phyloP scores from a whole-genome alignment of 1,140 invertebrate genomes.

The Dryas iulia region DNA sequence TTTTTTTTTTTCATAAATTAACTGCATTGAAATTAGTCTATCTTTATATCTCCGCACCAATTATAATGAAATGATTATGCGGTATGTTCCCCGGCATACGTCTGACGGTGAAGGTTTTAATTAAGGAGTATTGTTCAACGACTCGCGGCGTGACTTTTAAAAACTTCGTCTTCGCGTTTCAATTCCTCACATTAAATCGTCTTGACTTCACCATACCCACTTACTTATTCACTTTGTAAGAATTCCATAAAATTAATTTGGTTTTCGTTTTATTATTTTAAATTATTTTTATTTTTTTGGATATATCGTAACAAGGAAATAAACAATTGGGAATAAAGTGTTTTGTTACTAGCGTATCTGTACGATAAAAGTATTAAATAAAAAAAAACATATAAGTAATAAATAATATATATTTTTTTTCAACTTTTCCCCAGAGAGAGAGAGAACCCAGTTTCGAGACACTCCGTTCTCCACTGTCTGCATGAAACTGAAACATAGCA shows the following conservation, averaged over 20 bases:
- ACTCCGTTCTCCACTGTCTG: too few species aligned
- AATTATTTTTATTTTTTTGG: too few species aligned
- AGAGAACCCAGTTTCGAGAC: too few species aligned
- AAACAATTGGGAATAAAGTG: too few species aligned
- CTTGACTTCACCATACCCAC: slow-evolving; percentile 42
- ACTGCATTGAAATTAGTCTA: slow-evolving; percentile 52
- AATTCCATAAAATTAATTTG: neutral
- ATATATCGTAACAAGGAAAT: too few species aligned
- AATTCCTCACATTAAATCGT: slow-evolving; percentile 52
- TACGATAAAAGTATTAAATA: too few species aligned
- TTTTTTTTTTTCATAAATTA: slow-evolving; percentile 32
- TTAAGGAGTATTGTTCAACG: slow-evolving; percentile 72
- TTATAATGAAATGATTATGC: slow-evolving; percentile 69
- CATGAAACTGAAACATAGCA: too few species aligned
- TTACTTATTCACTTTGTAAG: neutral
- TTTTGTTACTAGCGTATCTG: too few species aligned
- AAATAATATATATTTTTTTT: too few species aligned
- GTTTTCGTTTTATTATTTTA: neutral
- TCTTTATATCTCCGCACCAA: slow-evolving; percentile 22
- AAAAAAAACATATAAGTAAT: too few species aligned
- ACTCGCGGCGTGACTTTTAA: slow-evolving; percentile 69
- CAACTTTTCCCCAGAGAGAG: too few species aligned
- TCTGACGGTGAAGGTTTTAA: slow-evolving; percentile 64
- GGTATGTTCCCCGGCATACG: slow-evolving; percentile 45
- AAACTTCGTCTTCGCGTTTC: slow-evolving; percentile 53